Conservation (phyloP, 2,888 invertebrate species). For the Thyatira batis region DNA sequence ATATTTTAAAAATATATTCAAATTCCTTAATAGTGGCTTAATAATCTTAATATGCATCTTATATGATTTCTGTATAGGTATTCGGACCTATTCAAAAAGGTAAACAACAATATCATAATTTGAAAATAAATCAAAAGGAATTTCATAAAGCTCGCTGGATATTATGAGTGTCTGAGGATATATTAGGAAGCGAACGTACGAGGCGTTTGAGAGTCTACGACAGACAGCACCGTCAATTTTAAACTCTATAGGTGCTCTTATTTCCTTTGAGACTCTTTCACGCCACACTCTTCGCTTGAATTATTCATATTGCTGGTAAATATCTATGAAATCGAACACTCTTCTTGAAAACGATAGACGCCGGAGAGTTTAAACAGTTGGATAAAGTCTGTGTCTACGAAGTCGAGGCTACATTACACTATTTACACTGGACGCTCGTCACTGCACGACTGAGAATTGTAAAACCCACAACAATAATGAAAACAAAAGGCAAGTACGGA, state of each 20-base stretch:
- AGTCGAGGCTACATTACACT: conserved; percentile 26
- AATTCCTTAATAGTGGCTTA: too few relatives aligned
- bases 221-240: conserved; percentile 60
- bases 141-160: conserved; percentile 1
- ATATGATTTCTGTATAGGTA: too few relatives aligned
- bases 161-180: not conserved
- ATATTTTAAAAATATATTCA: too few relatives aligned
- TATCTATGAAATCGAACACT: conserved; percentile 65
- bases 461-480: conserved; percentile 50
- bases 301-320: conserved; percentile 71
- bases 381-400: not conserved
- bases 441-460: conserved; percentile 40
- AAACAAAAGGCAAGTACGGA: conserved; percentile 49
- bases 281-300: conserved; percentile 64
- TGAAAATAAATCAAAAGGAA: not conserved
- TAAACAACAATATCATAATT: too few relatives aligned
- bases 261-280: conserved; percentile 73
- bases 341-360: conserved; percentile 45
- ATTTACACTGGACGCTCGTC: conserved; percentile 28
- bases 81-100: too few relatives aligned
- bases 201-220: conserved; percentile 21
- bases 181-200: conserved; percentile 10
- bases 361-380: conserved; percentile 23
- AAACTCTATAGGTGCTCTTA: conserved; percentile 65
- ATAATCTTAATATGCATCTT: too few relatives aligned